Evolutionary conservation across 2,888 invertebrate species (phyloP).

Genomic region (Himalopsyche kuldschensis): DNA sequence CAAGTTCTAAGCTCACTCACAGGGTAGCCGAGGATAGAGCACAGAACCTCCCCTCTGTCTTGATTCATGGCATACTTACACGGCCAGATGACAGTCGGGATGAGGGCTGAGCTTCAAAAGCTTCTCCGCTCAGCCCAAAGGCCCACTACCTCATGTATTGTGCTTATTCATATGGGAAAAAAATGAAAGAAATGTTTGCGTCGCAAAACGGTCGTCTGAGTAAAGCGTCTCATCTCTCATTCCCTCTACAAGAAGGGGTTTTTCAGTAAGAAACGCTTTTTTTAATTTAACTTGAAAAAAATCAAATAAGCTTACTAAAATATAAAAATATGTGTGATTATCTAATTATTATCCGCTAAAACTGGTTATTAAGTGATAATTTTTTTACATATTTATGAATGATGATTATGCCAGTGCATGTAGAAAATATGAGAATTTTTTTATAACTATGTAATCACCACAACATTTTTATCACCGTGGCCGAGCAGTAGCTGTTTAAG

Average conservation of each 20-base stretch:
- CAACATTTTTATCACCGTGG: too few relatives aligned
- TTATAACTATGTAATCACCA: too few relatives aligned
- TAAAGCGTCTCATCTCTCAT: background rate
- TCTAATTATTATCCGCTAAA: too few relatives aligned
- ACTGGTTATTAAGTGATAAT: too few relatives aligned
- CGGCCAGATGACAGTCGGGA: constrained; percentile 27
- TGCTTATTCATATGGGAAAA: constrained; percentile 27
- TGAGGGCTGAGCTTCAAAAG: constrained; percentile 1
- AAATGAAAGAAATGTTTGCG: constrained; percentile 8
- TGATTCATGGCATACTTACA: constrained; percentile 29
- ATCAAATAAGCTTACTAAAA: too few relatives aligned
- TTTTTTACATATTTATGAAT: too few relatives aligned
- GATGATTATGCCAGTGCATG: too few relatives aligned
- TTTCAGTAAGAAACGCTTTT: background rate
- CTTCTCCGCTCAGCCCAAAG: background rate
- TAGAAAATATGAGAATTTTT: too few relatives aligned
- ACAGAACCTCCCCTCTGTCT: background rate
- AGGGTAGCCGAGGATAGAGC: background rate
- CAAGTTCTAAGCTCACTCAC: background rate
- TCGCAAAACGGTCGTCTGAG: background rate
- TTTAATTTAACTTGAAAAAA: too few relatives aligned
- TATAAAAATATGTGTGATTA: too few relatives aligned
- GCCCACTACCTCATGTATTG: constrained; percentile 16
- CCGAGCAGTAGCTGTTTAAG: too few relatives aligned
- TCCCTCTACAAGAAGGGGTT: background rate